phyloP scores from a whole-genome alignment of 2,113 vertebrate species.

The Monopterus albus region DNA sequence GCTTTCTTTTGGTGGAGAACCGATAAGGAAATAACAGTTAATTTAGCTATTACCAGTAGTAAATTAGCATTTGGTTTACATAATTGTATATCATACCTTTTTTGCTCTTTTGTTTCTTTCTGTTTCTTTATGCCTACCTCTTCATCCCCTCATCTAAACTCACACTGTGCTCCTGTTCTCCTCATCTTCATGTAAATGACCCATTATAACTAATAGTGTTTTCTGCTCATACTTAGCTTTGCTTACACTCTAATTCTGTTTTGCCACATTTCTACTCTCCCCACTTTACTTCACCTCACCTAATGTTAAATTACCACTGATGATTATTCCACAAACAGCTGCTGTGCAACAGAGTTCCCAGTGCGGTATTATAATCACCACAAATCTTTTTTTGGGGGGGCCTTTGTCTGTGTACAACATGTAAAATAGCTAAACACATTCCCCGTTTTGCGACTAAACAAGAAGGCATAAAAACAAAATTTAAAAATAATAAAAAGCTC shows the following conservation, averaged over 20 bases:
- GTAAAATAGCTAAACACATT: constrained; percentile 24
- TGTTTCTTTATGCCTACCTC: not conserved
- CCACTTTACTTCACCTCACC: not conserved
- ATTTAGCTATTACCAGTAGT: not conserved
- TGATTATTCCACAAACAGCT: constrained; percentile 37
- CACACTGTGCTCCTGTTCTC: not conserved
- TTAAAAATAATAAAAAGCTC: not conserved
- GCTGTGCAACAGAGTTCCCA: constrained; percentile 27
- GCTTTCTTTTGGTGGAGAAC: not conserved
- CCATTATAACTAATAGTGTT: not conserved
- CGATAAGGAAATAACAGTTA: not conserved
- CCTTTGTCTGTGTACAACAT: constrained; percentile 5
- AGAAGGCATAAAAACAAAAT: constrained; percentile 15
- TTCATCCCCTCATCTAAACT: constrained; percentile 1
- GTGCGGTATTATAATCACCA: constrained; percentile 29
- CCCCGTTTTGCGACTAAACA: constrained; percentile 13
- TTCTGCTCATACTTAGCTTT: not conserved
- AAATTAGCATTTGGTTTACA: constrained; percentile 10
- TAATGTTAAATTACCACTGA: constrained; percentile 29
- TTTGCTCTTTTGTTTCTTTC: not conserved
- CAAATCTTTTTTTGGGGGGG: constrained; percentile 54
- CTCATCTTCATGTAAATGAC: not conserved
- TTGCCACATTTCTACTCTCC: too few species aligned
- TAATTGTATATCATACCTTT: constrained; percentile 13
- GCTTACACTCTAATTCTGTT: too few species aligned